Evolutionary conservation across 2,888 invertebrate genomes (phyloP), one percentile per base, ranked within the genome.

Genomic region (Odontothrips loti): DNA sequence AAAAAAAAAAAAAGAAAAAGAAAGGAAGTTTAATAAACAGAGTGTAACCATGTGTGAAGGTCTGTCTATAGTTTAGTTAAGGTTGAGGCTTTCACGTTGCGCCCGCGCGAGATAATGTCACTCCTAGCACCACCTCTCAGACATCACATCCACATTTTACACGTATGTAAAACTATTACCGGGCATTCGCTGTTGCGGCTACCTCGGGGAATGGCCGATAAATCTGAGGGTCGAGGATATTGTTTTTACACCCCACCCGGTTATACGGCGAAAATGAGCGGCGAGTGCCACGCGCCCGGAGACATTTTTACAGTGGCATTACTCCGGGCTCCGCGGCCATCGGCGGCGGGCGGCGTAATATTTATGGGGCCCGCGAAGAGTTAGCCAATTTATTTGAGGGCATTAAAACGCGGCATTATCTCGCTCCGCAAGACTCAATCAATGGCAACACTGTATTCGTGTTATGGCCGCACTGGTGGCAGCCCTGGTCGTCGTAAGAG

Each of bases 351-450:
- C 23, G 23, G 10, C 27, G 12, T 75, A 75, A 75, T 75, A 75
- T 75, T 75, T 75, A 75, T 75, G 68, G 68, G 27, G 23, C 68
- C 23, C 12, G 23, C 68, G 23, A 75, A 75, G 68, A 75, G 68
- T 75, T 75, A 75, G 68, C 68, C 68, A 75, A 75, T 75, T 75
- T 75, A 75, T 75, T 75, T 75, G 68, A 75, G 68, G 12, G 68
- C 68, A 75, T 75, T 75, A 75, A 58, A 75, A 75, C n/a, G 68
- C 11, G 68, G 68, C 68, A 75, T 75, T 75, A 75, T 75, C 27
- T 27, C 68, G 68, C 58, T 6, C 58, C 17, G 58, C 20, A 75
- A 75, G 68, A 27, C 68, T 75, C 68, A 75, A 75, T 75, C 68
- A 75, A 75, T 75, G 68, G 68, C 68, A 75, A 75, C 68, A 75